A percentile compares a stretch with the other conserved stretches of the same genome.
phyloP scores from a whole-genome alignment of 2,797 vertebrate species.

The Discoglossus pictus region DNA sequence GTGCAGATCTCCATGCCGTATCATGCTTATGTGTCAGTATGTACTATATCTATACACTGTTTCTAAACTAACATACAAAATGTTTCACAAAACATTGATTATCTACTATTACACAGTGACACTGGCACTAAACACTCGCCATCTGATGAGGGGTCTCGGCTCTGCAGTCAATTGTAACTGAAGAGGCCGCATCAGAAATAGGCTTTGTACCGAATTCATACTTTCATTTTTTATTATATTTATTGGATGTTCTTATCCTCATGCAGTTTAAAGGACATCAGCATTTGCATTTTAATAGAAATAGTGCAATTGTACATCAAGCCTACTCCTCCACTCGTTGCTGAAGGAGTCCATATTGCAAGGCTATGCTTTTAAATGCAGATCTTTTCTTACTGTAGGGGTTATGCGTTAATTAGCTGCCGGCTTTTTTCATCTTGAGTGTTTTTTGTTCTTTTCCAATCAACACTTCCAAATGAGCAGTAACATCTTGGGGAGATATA shows the following conservation, averaged over 20 bases:
- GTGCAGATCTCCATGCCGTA: no score
- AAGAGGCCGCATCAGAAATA: no score
- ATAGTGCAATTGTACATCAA: constrained; percentile 14
- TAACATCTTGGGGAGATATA: constrained; percentile 8
- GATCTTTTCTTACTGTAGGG: constrained; percentile 4
- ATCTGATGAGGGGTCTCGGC: background rate
- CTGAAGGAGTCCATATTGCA: background rate
- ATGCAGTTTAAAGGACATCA: constrained; percentile 11
- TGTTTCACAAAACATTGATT: no score
- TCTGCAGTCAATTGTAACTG: constrained; percentile 7
- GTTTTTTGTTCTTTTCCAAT: constrained; percentile 33
- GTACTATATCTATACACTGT: no score
- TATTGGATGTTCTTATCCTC: constrained; percentile 22
- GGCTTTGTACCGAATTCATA: no score
- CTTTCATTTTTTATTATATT: constrained; percentile 28
- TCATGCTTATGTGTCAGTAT: no score
- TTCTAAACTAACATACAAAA: no score
- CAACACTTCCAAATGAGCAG: constrained; percentile 46
- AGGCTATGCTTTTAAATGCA: background rate
- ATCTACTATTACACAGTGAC: no score
- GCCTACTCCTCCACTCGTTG: background rate
- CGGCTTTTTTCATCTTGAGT: constrained; percentile 1
- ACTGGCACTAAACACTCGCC: no score
- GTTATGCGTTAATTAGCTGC: constrained; percentile 30
- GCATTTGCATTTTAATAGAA: constrained; percentile 44